phyloP scores from a whole-genome alignment of 2,113 vertebrate species.

The Ictalurus furcatus region DNA sequence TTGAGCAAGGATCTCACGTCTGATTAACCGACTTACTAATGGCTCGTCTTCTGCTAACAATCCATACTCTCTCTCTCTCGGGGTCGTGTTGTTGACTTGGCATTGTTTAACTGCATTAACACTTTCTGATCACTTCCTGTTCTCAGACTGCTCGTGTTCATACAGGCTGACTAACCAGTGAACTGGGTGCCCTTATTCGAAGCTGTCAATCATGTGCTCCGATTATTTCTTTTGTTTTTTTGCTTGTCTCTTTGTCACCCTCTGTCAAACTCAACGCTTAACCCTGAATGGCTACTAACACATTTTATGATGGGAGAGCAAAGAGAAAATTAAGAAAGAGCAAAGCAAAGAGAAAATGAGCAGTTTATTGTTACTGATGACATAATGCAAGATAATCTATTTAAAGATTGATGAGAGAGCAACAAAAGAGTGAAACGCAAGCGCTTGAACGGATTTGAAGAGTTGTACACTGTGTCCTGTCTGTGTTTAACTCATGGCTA shows the following conservation, averaged over 20 bases:
- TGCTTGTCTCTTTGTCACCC: slow-evolving; percentile 53
- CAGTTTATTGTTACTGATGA: not conserved
- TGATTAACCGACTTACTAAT: slow-evolving; percentile 44
- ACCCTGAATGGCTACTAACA: slow-evolving; percentile 11
- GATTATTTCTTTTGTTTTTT: slow-evolving; percentile 24
- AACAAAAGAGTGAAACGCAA: not conserved
- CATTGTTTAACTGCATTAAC: slow-evolving; percentile 49
- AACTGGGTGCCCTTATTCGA: not conserved
- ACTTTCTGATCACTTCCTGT: slow-evolving; percentile 4
- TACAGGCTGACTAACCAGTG: slow-evolving; percentile 1
- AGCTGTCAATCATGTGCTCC: slow-evolving; percentile 22
- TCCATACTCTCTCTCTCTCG: slow-evolving; percentile 45
- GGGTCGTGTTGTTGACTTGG: slow-evolving; percentile 25
- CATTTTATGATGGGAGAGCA: not conserved
- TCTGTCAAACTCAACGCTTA: not conserved
- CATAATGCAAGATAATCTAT: not conserved
- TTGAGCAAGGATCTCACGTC: slow-evolving; percentile 20
- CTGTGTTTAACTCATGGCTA: slow-evolving; percentile 5
- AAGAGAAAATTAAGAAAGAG: slow-evolving; percentile 15
- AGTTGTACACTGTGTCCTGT: not conserved
- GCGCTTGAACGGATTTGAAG: not conserved
- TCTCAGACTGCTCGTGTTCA: slow-evolving; percentile 6
- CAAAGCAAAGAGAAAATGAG: slow-evolving; percentile 26
- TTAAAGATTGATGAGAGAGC: not conserved
- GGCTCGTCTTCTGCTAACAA: slow-evolving; percentile 31